Evolutionary conservation across 2,113 vertebrate genomes (phyloP).

Genomic region (Siphamia tubifer): DNA sequence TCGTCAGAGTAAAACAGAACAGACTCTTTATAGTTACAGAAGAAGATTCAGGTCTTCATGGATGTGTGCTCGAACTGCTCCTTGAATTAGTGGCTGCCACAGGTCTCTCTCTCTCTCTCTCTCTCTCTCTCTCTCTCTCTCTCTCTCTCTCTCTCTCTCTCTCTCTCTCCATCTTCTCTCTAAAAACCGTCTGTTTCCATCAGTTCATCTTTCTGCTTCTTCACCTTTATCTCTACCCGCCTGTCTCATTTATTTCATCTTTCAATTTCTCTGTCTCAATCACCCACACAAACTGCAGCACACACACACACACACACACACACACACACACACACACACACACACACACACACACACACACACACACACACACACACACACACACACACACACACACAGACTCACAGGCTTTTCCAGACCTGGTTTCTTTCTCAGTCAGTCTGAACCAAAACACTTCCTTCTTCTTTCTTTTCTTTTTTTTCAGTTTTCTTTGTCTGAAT

Average conservation of each 20-base stretch:
- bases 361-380: conserved; percentile 9
- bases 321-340: no score
- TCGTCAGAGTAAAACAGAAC: conserved; percentile 65
- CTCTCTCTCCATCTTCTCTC: conserved; percentile 37
- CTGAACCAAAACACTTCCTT: conserved; percentile 46
- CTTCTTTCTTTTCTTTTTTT: background rate
- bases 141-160: conserved; percentile 26
- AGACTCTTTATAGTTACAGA: conserved; percentile 63
- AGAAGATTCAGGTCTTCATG: conserved; percentile 67
- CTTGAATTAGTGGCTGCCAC: conserved; percentile 60
- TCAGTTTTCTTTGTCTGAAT: conserved; percentile 19
- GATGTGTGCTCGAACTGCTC: conserved; percentile 61
- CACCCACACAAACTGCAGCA: conserved; percentile 52
- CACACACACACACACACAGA: background rate
- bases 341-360: conserved; percentile 40
- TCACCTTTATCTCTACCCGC: conserved; percentile 29
- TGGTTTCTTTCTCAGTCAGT: conserved; percentile 47
- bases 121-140: background rate
- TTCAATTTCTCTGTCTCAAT: conserved; percentile 38
- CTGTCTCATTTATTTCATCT: conserved; percentile 27
- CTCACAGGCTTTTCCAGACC: conserved; percentile 41
- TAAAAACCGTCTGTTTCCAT: conserved; percentile 31
- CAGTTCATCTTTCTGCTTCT: conserved; percentile 35
- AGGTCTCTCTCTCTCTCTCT: conserved; percentile 21
- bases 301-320: background rate